phyloP scores from a whole-genome alignment of 1,140 invertebrate genomes.

The Megathymus violae region DNA sequence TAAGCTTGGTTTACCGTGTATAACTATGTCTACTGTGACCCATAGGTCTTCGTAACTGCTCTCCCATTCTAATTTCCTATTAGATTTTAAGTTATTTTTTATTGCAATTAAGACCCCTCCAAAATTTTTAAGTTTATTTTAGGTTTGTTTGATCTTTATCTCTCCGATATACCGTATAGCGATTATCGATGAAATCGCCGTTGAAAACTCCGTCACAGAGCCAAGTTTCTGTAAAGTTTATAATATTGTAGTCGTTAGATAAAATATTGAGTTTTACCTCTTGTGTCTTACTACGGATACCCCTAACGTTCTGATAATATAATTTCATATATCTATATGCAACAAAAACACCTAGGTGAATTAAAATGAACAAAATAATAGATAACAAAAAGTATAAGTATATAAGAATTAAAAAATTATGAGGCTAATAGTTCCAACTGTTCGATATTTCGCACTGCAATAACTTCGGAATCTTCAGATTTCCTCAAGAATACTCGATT shows the following conservation, averaged over 20 bases:
- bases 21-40: background rate
- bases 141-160: slow-evolving; percentile 1
- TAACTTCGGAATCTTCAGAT: too few species aligned
- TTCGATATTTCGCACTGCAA: too few species aligned
- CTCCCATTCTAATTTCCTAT: background rate
- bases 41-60: too few species aligned
- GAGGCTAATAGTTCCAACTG: too few species aligned
- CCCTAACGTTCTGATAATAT: slow-evolving; percentile 24
- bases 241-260: background rate
- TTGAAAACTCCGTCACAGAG: slow-evolving; percentile 12
- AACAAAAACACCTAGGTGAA: too few species aligned
- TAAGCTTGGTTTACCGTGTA: background rate
- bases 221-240: slow-evolving; percentile 12
- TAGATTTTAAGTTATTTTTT: background rate
- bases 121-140: too few species aligned
- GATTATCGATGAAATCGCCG: slow-evolving; percentile 8
- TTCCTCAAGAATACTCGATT: too few species aligned
- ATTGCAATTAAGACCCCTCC: slow-evolving; percentile 6
- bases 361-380: background rate
- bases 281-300: slow-evolving; percentile 1
- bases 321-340: background rate
- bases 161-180: slow-evolving; percentile 6
- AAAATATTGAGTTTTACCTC: slow-evolving; percentile 17
- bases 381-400: background rate
- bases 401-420: background rate